Base-by-base conservation (phyloP, 2,797 vertebrate genomes). In the Bufotes viridis region DNA sequence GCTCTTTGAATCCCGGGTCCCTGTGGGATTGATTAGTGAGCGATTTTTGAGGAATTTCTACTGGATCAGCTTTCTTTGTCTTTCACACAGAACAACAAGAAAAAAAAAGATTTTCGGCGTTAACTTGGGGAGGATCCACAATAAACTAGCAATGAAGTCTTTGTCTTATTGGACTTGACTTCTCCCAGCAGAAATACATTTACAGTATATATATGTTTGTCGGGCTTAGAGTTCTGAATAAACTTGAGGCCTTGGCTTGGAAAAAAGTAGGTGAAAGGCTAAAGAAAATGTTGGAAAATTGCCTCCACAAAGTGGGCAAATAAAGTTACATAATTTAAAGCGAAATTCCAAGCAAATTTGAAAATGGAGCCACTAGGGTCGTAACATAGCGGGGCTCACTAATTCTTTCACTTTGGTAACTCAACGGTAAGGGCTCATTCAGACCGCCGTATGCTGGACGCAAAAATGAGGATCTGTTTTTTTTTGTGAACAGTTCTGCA, bases 21-120 rank as follows among this genome's bases (percentile, higher is more conserved):
- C 81, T 2, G 79, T 76, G 69, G 84, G 88, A 89, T 75, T 89
- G 88, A 79, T 89, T 89, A 89, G 79, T 57, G 69, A 42, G 84
- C 58, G 49, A 85, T 86, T 85, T 86, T 57, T 26, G 22, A 78
- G 78, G 87, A 81, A 81, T 85, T 82, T 81, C 87, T 76, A 42
- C 69, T 65, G 78, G 84, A 85, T 85, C 83, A 82, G 87, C 78
- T 86, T 81, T 69, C 76, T 85, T 26, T 82, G 55, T 87, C 79
- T 83, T 87, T 70, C 24, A 53, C 75, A 69, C 18, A 53, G 42
- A 75, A 51, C 72, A 75, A 75, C 72, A 75, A 15, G n/a, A 53
- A 70, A 55, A 80, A 84, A 22, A 81, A 10, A 63, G 26, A n/a
- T n/a, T 70, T 74, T 88, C 29, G 10, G 69, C 34, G 17, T 67